Conservation (phyloP, 2,113 vertebrate species). For the Oxyruncus cristatus region DNA sequence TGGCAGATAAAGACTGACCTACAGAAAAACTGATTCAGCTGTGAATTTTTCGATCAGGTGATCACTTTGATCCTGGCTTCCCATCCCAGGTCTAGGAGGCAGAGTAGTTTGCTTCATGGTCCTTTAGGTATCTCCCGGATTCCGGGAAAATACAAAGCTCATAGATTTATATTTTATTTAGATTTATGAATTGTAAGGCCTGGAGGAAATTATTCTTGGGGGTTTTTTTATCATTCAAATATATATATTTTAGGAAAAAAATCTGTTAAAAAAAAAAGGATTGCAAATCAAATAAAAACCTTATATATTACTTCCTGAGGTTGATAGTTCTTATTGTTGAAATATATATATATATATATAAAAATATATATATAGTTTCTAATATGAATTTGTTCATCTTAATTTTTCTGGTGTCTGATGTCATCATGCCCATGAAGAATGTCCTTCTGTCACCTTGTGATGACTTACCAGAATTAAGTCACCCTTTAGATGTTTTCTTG, state of each 20-base stretch:
- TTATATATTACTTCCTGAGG: neutral
- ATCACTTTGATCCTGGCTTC: neutral
- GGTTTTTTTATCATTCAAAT: neutral
- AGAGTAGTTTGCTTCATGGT: neutral
- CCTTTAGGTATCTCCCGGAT: neutral
- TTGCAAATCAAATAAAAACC: too few relatives aligned
- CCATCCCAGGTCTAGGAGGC: neutral
- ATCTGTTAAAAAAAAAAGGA: neutral
- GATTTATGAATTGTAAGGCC: neutral
- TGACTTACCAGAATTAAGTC: neutral
- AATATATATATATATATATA: neutral
- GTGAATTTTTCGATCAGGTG: neutral
- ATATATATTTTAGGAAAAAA: neutral
- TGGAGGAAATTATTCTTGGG: neutral
- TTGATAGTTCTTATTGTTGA: neutral
- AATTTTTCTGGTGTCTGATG: neutral
- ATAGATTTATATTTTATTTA: neutral
- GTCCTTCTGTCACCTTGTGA: neutral
- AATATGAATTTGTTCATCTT: neutral
- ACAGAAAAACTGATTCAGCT: neutral
- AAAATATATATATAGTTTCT: neutral
- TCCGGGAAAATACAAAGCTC: neutral
- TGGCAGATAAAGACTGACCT: neutral
- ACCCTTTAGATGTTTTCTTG: neutral
- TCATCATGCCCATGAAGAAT: neutral